Base-by-base conservation (phyloP, 2,797 vertebrate genomes). In the Pantherophis alleghaniensis region DNA sequence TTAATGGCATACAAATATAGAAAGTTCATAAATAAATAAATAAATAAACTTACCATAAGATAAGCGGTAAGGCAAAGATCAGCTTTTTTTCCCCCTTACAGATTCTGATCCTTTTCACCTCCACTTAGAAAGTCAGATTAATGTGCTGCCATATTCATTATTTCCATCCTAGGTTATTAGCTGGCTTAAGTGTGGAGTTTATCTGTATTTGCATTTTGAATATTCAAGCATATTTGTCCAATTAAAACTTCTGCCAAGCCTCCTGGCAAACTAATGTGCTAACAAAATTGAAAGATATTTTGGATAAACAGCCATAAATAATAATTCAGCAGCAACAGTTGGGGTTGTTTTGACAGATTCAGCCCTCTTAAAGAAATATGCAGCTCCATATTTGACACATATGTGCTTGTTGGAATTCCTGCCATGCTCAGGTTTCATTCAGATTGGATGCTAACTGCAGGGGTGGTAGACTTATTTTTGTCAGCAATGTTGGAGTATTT, bases 231-330 rank as follows among this genome's bases (percentile, higher is more conserved):
- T 63, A 89, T 90, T 89, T 53, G 42, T 90, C 60, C 60, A 28
- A 66, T 61, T 66, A 90, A 66, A 90, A 90, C 24, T 63, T 51
- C 60, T 63, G 26, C 88, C 60, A 90, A 90, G 13, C 60, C 26
- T 89, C 42, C 88, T 89, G 88, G 60, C 88, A 89, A 89, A 63
- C 18, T 90, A 63, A 51, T 90, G 60, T 53, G 60, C 47, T 90
- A 51, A 66, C 60, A 63, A 90, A 89, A 90, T 90, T 90, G 61
- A 90, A 90, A 90, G 14, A 66, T 90, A 90, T 90, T 90, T 90
- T 90, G 60, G 60, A 66, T 90, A 47, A 90, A 90, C 60, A 89
- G 88, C 42, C 26, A 61, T 42, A 90, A 90, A 90, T 66, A 89
- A 63, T 66, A 90, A 63, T 47, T 61, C 87, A 47, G 88, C 42